Evolutionary conservation across 2,113 vertebrate genomes (phyloP).

Genomic region (Toxotes jaculatrix): DNA sequence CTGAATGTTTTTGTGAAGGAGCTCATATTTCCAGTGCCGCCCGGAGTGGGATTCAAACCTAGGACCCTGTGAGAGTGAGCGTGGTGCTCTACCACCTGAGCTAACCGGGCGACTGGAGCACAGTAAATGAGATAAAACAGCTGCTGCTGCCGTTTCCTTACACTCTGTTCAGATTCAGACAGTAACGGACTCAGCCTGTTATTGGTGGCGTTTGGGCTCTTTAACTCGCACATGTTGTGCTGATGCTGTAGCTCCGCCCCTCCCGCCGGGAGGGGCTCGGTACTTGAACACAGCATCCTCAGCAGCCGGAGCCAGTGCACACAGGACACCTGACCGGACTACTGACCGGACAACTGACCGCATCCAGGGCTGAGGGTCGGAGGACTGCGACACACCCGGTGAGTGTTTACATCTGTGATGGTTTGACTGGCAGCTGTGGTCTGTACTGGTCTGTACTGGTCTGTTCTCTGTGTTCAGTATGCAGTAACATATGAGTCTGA

Average conservation of each 20-base stretch:
- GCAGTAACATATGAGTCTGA: neutral
- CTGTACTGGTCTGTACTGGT: neutral
- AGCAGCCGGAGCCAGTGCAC: neutral
- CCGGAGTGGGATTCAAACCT: no score
- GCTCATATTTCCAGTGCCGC: no score
- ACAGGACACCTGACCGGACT: neutral
- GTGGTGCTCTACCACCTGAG: no score
- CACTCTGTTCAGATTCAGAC: no score
- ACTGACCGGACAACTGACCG: neutral
- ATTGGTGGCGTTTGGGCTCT: neutral
- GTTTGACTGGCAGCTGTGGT: neutral
- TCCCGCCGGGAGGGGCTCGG: conserved; percentile 36
- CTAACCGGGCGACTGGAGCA: no score
- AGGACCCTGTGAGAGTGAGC: no score
- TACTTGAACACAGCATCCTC: conserved; percentile 43
- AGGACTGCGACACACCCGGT: neutral
- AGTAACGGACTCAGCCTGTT: neutral
- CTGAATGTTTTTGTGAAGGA: no score
- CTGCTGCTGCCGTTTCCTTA: no score
- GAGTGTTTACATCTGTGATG: neutral
- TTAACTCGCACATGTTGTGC: neutral
- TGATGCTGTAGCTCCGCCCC: conserved; percentile 15
- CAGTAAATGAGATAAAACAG: no score
- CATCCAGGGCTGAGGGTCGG: neutral
- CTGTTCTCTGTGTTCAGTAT: neutral